phyloP scores from a whole-genome alignment of 2,888 invertebrate species.

The Taphrorychus bicolor region DNA sequence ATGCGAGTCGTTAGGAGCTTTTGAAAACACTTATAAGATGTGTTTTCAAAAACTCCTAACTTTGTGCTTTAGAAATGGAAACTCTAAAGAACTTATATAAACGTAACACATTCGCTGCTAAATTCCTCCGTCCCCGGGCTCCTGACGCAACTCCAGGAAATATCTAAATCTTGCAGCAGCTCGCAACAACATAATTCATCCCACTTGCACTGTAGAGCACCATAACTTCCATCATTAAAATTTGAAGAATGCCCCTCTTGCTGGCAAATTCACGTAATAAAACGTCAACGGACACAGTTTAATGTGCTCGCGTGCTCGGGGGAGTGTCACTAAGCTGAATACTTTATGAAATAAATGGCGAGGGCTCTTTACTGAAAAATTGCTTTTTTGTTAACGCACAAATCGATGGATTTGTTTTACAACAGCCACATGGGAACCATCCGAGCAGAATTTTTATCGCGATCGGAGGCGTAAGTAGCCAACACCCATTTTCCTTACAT shows the following conservation, averaged over 20 bases:
- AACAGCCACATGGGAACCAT: too few species aligned
- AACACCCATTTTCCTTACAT: too few species aligned
- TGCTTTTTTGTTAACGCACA: not conserved
- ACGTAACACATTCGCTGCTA: too few species aligned
- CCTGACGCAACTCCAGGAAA: too few species aligned
- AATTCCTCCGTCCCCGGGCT: too few species aligned
- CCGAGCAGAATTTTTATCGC: too few species aligned
- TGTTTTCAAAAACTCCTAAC: too few species aligned
- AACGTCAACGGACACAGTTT: slow-evolving; percentile 6
- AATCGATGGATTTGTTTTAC: not conserved
- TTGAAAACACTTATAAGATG: too few species aligned
- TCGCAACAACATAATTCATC: not conserved
- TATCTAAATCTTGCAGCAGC: not conserved
- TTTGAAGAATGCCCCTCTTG: not conserved
- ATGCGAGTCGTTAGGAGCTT: too few species aligned
- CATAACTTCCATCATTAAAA: slow-evolving; percentile 7
- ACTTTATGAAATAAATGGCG: slow-evolving; percentile 1
- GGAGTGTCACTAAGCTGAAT: slow-evolving; percentile 4
- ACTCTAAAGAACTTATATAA: too few species aligned
- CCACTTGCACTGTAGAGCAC: not conserved
- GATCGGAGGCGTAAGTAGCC: too few species aligned
- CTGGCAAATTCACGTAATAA: slow-evolving; percentile 6
- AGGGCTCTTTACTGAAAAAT: not conserved
- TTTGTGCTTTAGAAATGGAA: too few species aligned
- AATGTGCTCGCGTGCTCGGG: slow-evolving; percentile 3